Evolutionary conservation across 1,140 invertebrate species (phyloP), one percentile per base, ranked within the genome.

Genomic region (Aphaenogaster rudis): DNA sequence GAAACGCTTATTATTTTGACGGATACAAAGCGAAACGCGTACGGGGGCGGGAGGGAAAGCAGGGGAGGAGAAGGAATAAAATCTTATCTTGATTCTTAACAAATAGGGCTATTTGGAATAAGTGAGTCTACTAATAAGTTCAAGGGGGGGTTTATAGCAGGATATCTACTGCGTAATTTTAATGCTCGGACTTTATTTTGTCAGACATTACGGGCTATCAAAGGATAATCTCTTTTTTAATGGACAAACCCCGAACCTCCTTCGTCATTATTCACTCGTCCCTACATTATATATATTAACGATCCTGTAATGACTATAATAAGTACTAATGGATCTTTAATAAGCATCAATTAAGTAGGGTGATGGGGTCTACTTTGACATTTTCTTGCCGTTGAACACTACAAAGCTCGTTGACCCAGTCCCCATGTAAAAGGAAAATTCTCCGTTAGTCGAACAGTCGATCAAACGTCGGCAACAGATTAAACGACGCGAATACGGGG

Each of bases 1-100:
- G 48, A 80, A 80, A 80, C 78, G 45, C 78, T 69, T 80, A 80
- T 84, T 84, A 84, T 84, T 76, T 84, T 54, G 80, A 84, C 54
- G 33, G 48, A 3, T 76, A 61, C n/a, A 84, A 74, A 84, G 54
- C 39, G 67, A 66, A 15, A 15, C 28, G 28, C 28, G 28, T 28
- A 28, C 28, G 28, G 72, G 5, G 28, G 17, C 0, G 21, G 28
- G 1, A 17, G 42, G n/a, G 13, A 13, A 13, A 9, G 17, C 36
- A 42, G 8, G 17, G 52, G 7, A n/a, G 15, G n/a, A 33, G 28
- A 6, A 61, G 21, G 17, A 76, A 74, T 61, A 61, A 84, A 84
- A 76, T 84, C 42, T 63, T 84, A 74, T 84, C 69, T 67, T 80
- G 78, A 67, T 67, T 80, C 78, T 76, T 42, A 50, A 59, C 42